Conservation (phyloP, 2,113 vertebrate species). For the Ifrita kowaldi region DNA sequence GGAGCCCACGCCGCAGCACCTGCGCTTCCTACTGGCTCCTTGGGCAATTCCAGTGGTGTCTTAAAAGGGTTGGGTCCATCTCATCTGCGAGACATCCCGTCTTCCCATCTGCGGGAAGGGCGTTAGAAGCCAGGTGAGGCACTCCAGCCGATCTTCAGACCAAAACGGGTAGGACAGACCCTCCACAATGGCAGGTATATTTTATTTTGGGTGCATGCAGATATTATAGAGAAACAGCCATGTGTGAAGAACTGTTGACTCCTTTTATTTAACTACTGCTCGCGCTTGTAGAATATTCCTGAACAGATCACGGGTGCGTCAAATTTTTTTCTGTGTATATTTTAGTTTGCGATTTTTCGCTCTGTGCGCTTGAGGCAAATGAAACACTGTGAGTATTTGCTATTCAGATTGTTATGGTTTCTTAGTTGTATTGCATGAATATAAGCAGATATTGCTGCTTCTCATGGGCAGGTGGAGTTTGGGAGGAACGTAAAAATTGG, state of each 20-base stretch:
- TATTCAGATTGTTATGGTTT: not conserved
- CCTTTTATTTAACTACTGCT: not conserved
- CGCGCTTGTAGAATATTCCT: not conserved
- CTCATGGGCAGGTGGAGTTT: not conserved
- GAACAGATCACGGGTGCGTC: not conserved
- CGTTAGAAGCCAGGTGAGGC: constrained; percentile 10
- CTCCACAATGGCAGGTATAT: not conserved
- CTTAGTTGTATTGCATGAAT: not conserved
- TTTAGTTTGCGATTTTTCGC: not conserved
- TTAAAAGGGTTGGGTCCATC: constrained; percentile 61
- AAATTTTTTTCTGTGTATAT: not conserved
- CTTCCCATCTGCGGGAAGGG: not conserved
- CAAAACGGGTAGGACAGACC: not conserved
- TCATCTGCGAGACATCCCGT: constrained; percentile 1
- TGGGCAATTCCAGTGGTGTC: constrained; percentile 44
- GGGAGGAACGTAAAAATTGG: not conserved
- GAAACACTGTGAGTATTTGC: constrained; percentile 54
- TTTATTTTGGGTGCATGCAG: not conserved
- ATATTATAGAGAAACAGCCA: not conserved
- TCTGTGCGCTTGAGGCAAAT: not conserved
- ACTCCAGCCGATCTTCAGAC: not conserved
- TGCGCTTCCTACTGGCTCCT: constrained; percentile 61
- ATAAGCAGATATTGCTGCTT: not conserved
- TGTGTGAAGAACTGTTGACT: not conserved
- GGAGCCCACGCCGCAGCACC: constrained; percentile 7